These are phyloP conservation scores for Gnatocerus cornutus DNA, from an alignment of 2,888 invertebrate genomes.

Conservation along the genomic window DNA sequence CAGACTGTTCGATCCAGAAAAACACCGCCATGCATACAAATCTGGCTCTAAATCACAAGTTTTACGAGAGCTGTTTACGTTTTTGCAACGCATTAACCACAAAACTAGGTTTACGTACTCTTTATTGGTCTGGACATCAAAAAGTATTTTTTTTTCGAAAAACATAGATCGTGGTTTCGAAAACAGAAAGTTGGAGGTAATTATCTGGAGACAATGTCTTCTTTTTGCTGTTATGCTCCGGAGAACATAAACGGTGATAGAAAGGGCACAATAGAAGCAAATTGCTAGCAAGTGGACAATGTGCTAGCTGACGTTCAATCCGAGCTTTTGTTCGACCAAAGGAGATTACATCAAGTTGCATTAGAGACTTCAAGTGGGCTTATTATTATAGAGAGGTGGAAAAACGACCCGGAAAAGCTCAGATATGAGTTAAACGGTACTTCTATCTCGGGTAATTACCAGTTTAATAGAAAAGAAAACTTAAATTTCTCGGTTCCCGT, in stretches of 20 bases:
- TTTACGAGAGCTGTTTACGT: slow-evolving; percentile 30
- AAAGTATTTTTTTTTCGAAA: slow-evolving; percentile 17
- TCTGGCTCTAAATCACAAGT: slow-evolving; percentile 18
- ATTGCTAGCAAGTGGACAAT: slow-evolving; percentile 63
- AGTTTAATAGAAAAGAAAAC: neutral
- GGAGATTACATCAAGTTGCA: slow-evolving; percentile 59
- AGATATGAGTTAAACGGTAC: neutral
- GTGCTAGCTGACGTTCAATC: slow-evolving; percentile 56
- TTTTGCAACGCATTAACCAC: slow-evolving; percentile 21
- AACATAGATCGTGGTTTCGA: slow-evolving; percentile 29
- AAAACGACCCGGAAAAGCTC: neutral
- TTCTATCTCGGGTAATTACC: too few relatives aligned
- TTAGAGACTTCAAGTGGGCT: slow-evolving; percentile 50
- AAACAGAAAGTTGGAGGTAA: slow-evolving; percentile 54
- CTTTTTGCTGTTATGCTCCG: slow-evolving; percentile 55
- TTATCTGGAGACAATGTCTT: slow-evolving; percentile 60
- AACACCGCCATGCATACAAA: slow-evolving; percentile 26
- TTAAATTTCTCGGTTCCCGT: neutral
- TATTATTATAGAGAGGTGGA: slow-evolving; percentile 3
- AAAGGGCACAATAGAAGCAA: slow-evolving; percentile 61
- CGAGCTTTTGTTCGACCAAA: slow-evolving; percentile 58
- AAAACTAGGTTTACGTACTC: slow-evolving; percentile 28
- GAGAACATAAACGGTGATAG: slow-evolving; percentile 59
- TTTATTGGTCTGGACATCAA: slow-evolving; percentile 37
- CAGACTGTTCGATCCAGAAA: slow-evolving; percentile 1